These are phyloP conservation scores for Eudorcas thomsonii DNA, from an alignment of 2,113 vertebrate genomes.

Conservation along the genomic window DNA sequence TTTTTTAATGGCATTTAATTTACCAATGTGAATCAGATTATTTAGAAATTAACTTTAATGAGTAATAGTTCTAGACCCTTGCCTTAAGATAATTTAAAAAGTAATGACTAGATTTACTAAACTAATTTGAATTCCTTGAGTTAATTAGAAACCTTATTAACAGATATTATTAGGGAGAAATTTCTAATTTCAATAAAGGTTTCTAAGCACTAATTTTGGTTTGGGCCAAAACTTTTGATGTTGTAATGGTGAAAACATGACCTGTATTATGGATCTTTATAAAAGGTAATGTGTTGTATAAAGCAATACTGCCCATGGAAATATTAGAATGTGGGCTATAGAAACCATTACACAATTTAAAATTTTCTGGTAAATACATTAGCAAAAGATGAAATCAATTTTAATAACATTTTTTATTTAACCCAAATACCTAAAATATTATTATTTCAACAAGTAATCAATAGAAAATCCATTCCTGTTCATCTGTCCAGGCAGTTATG, in stretches of 20 bases:
- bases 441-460: not conserved
- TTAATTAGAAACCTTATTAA: conserved; percentile 70
- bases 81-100: conserved; percentile 56
- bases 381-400: not conserved
- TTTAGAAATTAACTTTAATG: conserved; percentile 72
- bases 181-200: conserved; percentile 57
- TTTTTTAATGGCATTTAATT: conserved; percentile 35
- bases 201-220: not conserved
- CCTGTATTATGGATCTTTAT: not conserved
- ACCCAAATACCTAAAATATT: not conserved
- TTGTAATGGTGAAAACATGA: not conserved
- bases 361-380: not conserved
- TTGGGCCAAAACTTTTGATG: not conserved
- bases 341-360: not conserved
- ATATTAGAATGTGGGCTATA: not conserved
- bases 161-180: conserved; percentile 44
- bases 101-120: conserved; percentile 65
- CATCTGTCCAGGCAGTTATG: not conserved
- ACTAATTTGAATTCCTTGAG: conserved; percentile 31
- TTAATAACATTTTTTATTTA: not conserved
- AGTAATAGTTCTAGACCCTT: conserved; percentile 32
- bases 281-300: not conserved
- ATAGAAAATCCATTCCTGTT: not conserved
- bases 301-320: not conserved
- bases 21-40: conserved; percentile 68